phyloP scores from a whole-genome alignment of 2,113 vertebrate species.

The Bos taurus region ARS-UCD2.0 NC_037334.1:29669001-29669500 shows the following conservation, averaged over 20 bases:
- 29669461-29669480: slow-evolving; percentile 18
- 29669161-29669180: slow-evolving; percentile 61
- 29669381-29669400: slow-evolving; percentile 72
- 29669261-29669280: slow-evolving; percentile 74
- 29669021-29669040: neutral
- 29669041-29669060: neutral
- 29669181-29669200: slow-evolving; percentile 65
- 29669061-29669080: neutral
- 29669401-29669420: slow-evolving; percentile 63
- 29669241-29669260: slow-evolving; percentile 76
- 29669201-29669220: slow-evolving; percentile 57
- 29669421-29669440: slow-evolving; percentile 61
- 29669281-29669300: slow-evolving; percentile 82
- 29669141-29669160: slow-evolving; percentile 61
- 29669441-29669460: neutral
- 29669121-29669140: slow-evolving; percentile 47
- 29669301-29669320: slow-evolving; percentile 81
- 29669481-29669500: slow-evolving; percentile 44
- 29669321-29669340: slow-evolving; percentile 82
- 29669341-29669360: slow-evolving; percentile 80
- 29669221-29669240: slow-evolving; percentile 76
- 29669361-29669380: slow-evolving; percentile 69
- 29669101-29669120: slow-evolving; percentile 44
- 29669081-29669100: neutral
- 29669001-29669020: slow-evolving; percentile 1